phyloP scores from a whole-genome alignment of 2,113 vertebrate genomes.

The Bambusicola thoracicus region DNA sequence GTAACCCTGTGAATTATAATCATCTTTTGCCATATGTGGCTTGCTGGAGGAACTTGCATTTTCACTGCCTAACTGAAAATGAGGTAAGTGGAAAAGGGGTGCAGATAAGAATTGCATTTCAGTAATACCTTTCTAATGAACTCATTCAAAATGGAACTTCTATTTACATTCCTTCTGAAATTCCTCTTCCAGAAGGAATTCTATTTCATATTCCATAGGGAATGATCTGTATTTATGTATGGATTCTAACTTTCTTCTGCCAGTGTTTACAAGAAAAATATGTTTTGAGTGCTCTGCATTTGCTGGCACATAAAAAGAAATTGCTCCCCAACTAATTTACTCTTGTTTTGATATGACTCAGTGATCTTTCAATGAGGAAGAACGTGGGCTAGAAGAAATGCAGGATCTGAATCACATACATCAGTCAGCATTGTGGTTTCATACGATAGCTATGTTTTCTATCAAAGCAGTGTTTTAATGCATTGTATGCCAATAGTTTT shows the following conservation, averaged over 20 bases:
- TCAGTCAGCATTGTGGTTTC: not conserved
- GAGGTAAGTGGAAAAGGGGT: conserved; percentile 82
- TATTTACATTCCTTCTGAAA: not conserved
- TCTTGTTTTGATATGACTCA: not conserved
- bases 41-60: conserved; percentile 94
- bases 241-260: not conserved
- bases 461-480: not conserved
- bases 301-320: not conserved
- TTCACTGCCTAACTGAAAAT: conserved; percentile 93
- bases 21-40: conserved; percentile 91
- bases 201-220: not conserved
- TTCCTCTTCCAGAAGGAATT: too few relatives aligned
- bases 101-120: not conserved
- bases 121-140: not conserved
- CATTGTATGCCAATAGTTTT: not conserved
- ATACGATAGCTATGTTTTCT: not conserved
- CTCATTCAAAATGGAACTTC: not conserved
- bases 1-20: conserved; percentile 94
- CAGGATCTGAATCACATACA: not conserved
- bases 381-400: conserved; percentile 1
- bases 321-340: not conserved
- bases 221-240: not conserved
- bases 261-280: not conserved
- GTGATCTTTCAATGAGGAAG: not conserved
- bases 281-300: not conserved